Conservation (phyloP, 2,113 vertebrate genomes). For the Alligator sinensis region DNA sequence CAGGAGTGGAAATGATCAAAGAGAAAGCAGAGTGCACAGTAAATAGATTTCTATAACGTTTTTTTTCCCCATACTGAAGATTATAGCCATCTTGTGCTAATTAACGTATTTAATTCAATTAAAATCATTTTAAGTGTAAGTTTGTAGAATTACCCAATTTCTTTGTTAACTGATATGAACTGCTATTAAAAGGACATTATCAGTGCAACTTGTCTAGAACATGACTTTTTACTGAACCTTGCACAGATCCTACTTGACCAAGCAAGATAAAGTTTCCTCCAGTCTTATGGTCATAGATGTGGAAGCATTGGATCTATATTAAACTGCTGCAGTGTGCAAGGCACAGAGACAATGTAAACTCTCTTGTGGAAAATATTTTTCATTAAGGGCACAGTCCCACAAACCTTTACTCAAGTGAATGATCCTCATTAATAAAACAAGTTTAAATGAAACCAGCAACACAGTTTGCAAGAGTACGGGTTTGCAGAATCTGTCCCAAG, state of each 20-base stretch:
- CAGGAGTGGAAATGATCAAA: background rate
- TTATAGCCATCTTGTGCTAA: conserved; percentile 20
- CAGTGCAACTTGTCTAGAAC: background rate
- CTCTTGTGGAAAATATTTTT: background rate
- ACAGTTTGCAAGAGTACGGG: background rate
- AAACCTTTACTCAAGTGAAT: background rate
- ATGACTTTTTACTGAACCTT: background rate
- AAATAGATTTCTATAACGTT: background rate
- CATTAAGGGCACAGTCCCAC: background rate
- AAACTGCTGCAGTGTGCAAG: background rate
- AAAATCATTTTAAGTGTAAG: conserved; percentile 35
- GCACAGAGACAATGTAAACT: background rate
- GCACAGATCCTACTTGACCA: background rate
- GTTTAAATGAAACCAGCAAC: background rate
- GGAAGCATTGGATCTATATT: background rate
- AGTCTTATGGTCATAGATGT: background rate
- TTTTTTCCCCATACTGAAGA: background rate
- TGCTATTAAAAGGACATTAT: background rate
- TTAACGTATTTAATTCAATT: conserved; percentile 24
- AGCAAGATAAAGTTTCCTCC: background rate
- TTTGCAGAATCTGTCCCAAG: background rate
- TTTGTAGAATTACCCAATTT: background rate
- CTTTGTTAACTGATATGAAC: conserved; percentile 16
- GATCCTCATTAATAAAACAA: background rate
- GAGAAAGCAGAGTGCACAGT: background rate